Conservation (phyloP, 2,888 invertebrate genomes). For the Lypha dubia region DNA sequence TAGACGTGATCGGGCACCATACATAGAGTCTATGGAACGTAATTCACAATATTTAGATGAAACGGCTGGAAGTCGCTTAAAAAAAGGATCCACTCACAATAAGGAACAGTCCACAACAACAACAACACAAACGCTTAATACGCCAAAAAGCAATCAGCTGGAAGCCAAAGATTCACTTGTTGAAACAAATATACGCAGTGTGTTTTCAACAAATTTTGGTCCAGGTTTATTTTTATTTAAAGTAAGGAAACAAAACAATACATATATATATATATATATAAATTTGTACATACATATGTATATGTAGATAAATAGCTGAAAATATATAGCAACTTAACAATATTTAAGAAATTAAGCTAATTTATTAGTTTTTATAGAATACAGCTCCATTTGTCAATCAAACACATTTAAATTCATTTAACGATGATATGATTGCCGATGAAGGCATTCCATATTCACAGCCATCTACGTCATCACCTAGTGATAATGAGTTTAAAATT, state of each 20-base stretch:
- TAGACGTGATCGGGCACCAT: slow-evolving; percentile 73
- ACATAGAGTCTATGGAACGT: slow-evolving; percentile 70
- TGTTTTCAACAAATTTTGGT: slow-evolving; percentile 52
- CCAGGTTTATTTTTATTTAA: slow-evolving; percentile 61
- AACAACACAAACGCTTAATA: neutral
- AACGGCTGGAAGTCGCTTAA: slow-evolving; percentile 42
- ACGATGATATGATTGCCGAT: slow-evolving; percentile 57
- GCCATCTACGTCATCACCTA: slow-evolving; percentile 75
- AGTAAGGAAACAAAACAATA: slow-evolving; percentile 59
- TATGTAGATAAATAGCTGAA: neutral
- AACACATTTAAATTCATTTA: slow-evolving; percentile 49
- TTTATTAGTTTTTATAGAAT: slow-evolving; percentile 46
- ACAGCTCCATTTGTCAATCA: slow-evolving; percentile 42
- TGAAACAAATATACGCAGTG: slow-evolving; percentile 48
- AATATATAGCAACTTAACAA: neutral
- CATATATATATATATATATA: neutral
- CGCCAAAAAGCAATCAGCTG: neutral
- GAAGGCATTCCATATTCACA: slow-evolving; percentile 54
- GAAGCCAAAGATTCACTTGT: slow-evolving; percentile 14
- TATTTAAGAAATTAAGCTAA: neutral
- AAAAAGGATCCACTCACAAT: slow-evolving; percentile 58
- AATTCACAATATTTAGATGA: slow-evolving; percentile 73
- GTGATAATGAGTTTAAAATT: slow-evolving; percentile 80
- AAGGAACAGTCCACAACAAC: slow-evolving; percentile 24
- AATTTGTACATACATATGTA: neutral